Conservation (phyloP, 2,113 vertebrate species). For the Stegastes partitus region DNA sequence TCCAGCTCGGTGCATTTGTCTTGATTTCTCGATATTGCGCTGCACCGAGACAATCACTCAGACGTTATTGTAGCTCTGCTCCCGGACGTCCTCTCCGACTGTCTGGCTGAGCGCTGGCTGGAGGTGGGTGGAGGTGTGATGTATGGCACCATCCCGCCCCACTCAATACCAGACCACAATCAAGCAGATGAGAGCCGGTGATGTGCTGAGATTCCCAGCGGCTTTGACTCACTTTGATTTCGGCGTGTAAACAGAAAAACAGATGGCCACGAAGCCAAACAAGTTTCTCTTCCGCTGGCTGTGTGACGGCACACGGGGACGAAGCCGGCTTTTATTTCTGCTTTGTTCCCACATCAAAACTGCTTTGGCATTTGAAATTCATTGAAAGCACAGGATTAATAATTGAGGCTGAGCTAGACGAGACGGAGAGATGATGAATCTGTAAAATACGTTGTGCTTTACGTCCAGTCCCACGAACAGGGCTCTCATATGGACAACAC, state of each 20-base stretch:
- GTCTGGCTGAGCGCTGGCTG: background rate
- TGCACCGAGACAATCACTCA: conserved; percentile 22
- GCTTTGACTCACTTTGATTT: conserved; percentile 40
- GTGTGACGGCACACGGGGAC: background rate
- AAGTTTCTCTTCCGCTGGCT: conserved; percentile 20
- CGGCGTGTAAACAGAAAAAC: conserved; percentile 47
- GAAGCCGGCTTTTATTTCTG: conserved; percentile 8
- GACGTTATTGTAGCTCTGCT: conserved; percentile 19
- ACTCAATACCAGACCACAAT: conserved; percentile 13
- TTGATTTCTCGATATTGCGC: conserved; percentile 32
- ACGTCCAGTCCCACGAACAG: conserved; percentile 25
- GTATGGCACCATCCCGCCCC: conserved; percentile 30
- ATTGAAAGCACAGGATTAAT: conserved; percentile 57
- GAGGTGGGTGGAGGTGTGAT: conserved; percentile 56
- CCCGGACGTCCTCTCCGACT: background rate
- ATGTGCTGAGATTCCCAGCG: conserved; percentile 28
- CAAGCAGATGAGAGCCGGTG: conserved; percentile 31
- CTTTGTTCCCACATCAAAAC: conserved; percentile 46
- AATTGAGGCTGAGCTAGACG: conserved; percentile 46
- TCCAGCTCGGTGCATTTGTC: conserved; percentile 15
- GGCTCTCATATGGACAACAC: background rate
- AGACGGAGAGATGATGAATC: conserved; percentile 28
- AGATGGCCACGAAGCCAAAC: conserved; percentile 52
- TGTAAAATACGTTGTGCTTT: background rate
- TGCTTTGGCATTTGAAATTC: conserved; percentile 49